Base-by-base conservation (phyloP, 2,113 vertebrate species). In the Erythrocercus mccallii region DNA sequence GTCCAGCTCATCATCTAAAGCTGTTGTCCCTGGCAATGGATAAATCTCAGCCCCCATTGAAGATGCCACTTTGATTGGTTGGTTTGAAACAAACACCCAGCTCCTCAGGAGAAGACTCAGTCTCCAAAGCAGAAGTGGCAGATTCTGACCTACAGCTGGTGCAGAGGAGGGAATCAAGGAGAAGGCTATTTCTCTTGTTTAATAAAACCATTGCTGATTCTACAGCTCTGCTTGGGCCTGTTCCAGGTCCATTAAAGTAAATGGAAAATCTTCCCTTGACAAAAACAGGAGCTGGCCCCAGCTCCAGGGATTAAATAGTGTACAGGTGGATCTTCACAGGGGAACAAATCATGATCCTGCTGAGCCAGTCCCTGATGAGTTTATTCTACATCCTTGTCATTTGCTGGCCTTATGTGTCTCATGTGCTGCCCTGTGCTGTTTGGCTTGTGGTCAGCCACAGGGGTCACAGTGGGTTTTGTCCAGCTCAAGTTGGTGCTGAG, bases 251-350 rank as follows among this genome's bases (percentile, higher is more conserved):
- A 44, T 85, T 92, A 73, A 90, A 78, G 68, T 19, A 90, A 87
- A 88, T 25, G 85, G 85, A 95, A 94, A 93, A 93, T 60, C 76
- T 92, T 93, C 58, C 15, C 50, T 90, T 91, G 84, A 81, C 71
- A 80, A 10, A 90, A 95, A 88, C 10, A 9, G 74, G 60, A 88
- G 35, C 35, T 83, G 79, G 61, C 40, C 80, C 48, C 30, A 35
- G 8, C 65, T 53, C 73, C 57, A 80, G 76, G 38, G 71, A 85
- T 83, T 74, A 81, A 93, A 66, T 2, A 21, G 15, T 2, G 0
- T 25, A 40, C 87, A 92, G 90, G 92, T 91, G 81, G 51, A 78
- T 88, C 66, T 80, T 88, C 85, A 62, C 12, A 42, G 0, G 42
- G 70, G 81, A 82, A 27, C 30, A 64, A 84, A 65, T 54, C 35